Conservation (phyloP, 1,140 invertebrate genomes). For the Calosoma granatense region DNA sequence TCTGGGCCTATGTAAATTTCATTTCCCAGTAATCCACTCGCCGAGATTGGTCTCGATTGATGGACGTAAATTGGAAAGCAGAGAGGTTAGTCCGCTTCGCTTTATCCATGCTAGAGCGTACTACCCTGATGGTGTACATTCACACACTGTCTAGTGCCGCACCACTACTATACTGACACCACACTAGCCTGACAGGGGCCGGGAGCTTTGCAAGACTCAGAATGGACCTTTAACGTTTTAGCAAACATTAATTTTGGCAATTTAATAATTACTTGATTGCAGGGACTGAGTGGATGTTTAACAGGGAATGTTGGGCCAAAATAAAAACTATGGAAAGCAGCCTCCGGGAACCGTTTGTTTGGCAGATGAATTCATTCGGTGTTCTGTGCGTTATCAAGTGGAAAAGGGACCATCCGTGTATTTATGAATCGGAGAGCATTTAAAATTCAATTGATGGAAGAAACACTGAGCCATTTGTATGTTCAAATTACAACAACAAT, state of each 20-base stretch:
- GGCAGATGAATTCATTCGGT: not conserved
- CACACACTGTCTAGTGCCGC: not conserved
- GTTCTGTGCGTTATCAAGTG: not conserved
- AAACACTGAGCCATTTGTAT: no score
- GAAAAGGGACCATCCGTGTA: no score
- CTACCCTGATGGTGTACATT: not conserved
- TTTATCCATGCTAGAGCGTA: not conserved
- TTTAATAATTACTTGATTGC: not conserved
- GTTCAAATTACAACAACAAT: no score
- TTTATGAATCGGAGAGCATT: no score
- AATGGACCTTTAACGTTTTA: constrained; percentile 5
- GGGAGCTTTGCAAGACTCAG: not conserved
- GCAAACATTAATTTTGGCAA: constrained; percentile 8
- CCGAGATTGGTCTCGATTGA: constrained; percentile 50
- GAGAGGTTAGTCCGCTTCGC: constrained; percentile 21
- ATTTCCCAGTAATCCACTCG: constrained; percentile 49
- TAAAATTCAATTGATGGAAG: no score
- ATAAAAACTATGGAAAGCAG: no score
- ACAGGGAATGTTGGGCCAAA: no score
- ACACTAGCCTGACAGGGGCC: not conserved
- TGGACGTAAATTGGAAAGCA: constrained; percentile 51
- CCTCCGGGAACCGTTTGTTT: not conserved
- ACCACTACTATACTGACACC: no score
- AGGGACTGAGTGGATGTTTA: not conserved
- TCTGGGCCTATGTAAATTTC: constrained; percentile 48